phyloP scores from a whole-genome alignment of 2,888 invertebrate species.

The Scaeva pyrastri region DNA sequence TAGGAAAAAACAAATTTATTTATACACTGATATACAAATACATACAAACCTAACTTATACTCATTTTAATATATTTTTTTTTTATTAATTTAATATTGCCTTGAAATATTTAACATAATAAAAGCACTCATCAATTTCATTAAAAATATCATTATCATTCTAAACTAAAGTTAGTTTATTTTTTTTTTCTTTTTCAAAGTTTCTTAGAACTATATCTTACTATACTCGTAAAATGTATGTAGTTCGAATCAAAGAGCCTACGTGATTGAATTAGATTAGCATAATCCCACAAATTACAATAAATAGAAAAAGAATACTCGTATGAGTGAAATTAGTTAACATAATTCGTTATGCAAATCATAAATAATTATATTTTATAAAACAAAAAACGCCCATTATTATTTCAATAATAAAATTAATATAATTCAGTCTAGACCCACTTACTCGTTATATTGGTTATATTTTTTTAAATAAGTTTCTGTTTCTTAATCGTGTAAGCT shows the following conservation, averaged over 20 bases:
- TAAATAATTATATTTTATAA: background rate
- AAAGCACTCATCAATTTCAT: slow-evolving; percentile 20
- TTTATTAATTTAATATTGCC: background rate
- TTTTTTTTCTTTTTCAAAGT: background rate
- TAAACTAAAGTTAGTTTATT: slow-evolving; percentile 2
- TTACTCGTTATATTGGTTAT: background rate
- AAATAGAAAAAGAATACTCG: background rate
- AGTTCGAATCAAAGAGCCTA: background rate
- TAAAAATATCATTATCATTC: slow-evolving; percentile 21
- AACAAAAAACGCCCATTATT: background rate
- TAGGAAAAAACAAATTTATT: background rate
- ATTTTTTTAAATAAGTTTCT: background rate
- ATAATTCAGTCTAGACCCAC: background rate
- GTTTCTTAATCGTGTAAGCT: background rate
- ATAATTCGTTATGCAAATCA: background rate
- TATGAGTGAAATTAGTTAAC: background rate
- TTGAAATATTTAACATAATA: slow-evolving; percentile 21
- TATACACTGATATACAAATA: background rate
- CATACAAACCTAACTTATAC: background rate
- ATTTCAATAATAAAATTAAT: background rate
- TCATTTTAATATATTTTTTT: background rate
- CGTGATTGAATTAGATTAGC: slow-evolving; percentile 14
- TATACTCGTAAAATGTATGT: background rate
- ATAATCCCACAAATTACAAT: background rate
- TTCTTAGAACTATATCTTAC: background rate